phyloP scores from a whole-genome alignment of 2,113 vertebrate genomes.

The Artemisiospiza belli region DNA sequence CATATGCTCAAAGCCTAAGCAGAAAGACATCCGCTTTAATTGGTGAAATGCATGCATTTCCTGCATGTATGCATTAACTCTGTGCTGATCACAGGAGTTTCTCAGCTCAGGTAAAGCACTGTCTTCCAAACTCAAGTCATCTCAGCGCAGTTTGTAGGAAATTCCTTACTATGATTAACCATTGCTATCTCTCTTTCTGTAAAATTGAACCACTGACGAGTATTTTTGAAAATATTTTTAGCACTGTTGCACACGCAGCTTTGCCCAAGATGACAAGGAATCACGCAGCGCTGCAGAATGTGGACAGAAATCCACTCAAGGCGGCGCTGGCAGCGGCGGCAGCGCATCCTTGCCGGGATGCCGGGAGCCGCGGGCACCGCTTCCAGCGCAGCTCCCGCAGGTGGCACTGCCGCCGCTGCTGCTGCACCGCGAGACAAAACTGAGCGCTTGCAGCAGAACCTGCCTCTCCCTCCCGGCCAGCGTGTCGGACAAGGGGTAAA shows the following conservation, averaged over 20 bases:
- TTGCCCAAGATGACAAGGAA: accelerated
- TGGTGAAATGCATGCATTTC: background rate
- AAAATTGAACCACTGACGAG: accelerated
- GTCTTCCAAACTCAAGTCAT: background rate
- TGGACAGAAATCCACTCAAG: background rate
- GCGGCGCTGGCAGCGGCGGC: accelerated
- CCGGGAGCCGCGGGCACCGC: background rate
- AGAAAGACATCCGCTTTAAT: background rate
- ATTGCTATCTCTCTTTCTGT: background rate
- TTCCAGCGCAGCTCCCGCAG: constrained; percentile 3
- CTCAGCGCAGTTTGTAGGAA: background rate
- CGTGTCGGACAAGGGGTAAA: background rate
- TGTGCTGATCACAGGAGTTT: background rate
- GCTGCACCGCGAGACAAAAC: background rate
- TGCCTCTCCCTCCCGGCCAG: background rate
- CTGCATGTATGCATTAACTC: background rate
- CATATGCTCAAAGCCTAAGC: background rate
- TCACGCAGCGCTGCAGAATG: background rate
- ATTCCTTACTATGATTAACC: background rate
- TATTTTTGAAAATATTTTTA: background rate
- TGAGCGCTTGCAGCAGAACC: accelerated
- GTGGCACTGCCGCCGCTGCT: constrained; percentile 7
- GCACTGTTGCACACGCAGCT: accelerated
- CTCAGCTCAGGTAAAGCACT: background rate
- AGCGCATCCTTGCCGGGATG: too few relatives aligned